These are phyloP conservation scores for Cordylochernes scorpioides DNA, from an alignment of 2,888 invertebrate species.

Conservation along the genomic window DNA sequence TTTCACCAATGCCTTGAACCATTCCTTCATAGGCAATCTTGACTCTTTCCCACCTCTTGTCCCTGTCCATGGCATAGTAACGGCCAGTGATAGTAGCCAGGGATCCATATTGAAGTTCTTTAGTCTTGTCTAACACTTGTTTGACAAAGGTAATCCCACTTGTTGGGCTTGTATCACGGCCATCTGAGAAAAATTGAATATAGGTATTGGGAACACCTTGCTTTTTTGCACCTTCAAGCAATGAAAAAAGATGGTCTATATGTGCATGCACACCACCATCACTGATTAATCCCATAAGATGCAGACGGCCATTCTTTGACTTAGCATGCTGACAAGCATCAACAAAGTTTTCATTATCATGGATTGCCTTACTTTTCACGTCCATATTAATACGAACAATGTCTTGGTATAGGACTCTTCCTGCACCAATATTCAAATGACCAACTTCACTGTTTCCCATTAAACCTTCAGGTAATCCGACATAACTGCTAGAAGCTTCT, in stretches of 20 bases:
- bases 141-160: slow-evolving; percentile 18
- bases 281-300: slow-evolving; percentile 23
- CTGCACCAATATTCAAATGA: slow-evolving; percentile 25
- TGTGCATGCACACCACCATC: slow-evolving; percentile 25
- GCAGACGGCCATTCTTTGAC: slow-evolving; percentile 19
- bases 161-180: slow-evolving; percentile 23
- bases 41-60: slow-evolving; percentile 19
- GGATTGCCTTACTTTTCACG: slow-evolving; percentile 17
- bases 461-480: slow-evolving; percentile 24
- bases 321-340: slow-evolving; percentile 22
- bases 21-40: slow-evolving; percentile 24
- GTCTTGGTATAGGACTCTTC: slow-evolving; percentile 24
- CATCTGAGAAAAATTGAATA: slow-evolving; percentile 24
- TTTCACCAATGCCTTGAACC: slow-evolving; percentile 21
- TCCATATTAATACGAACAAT: slow-evolving; percentile 24
- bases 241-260: slow-evolving; percentile 23
- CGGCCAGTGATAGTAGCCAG: slow-evolving; percentile 22
- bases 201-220: slow-evolving; percentile 21
- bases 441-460: slow-evolving; percentile 27
- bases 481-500: slow-evolving; percentile 23
- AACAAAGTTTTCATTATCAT: slow-evolving; percentile 19
- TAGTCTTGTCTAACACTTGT: slow-evolving; percentile 13
- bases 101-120: slow-evolving; percentile 12
- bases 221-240: slow-evolving; percentile 22
- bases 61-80: slow-evolving; percentile 26